Evolutionary conservation across 2,113 vertebrate genomes (phyloP).

Genomic region (Nothoprocta perdicaria): DNA sequence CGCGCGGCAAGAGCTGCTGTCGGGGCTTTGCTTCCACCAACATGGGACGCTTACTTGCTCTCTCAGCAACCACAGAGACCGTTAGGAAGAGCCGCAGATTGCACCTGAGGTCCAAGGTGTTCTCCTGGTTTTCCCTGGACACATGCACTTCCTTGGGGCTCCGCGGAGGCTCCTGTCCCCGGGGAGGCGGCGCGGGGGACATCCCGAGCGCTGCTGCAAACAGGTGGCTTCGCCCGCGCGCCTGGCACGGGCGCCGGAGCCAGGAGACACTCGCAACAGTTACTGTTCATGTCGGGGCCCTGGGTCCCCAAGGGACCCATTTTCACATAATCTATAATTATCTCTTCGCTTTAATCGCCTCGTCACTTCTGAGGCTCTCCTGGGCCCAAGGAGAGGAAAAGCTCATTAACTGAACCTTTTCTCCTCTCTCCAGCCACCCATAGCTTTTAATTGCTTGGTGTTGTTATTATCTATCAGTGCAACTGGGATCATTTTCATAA

Average conservation of each 20-base stretch:
- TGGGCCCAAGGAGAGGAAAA: constrained; percentile 87
- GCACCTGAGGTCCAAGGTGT: neutral
- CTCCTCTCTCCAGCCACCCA: constrained; percentile 89
- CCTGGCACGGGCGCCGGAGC: constrained; percentile 50
- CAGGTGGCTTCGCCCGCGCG: constrained; percentile 66
- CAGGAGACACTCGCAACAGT: constrained; percentile 66
- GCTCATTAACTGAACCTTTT: constrained; percentile 96
- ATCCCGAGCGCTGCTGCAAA: constrained; percentile 15
- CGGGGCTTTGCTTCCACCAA: neutral
- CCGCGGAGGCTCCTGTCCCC: too few species aligned
- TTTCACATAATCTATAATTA: constrained; percentile 90
- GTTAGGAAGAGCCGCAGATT: neutral
- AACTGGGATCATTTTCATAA: constrained; percentile 89
- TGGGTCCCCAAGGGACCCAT: constrained; percentile 77
- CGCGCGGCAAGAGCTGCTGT: neutral
- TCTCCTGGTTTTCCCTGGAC: neutral
- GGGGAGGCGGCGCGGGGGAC: too few species aligned
- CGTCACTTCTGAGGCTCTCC: constrained; percentile 81
- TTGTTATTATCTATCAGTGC: constrained; percentile 89
- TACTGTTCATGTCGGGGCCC: constrained; percentile 78
- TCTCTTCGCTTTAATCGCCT: constrained; percentile 86
- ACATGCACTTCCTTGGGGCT: too few species aligned
- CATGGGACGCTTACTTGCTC: neutral
- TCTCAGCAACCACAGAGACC: neutral
- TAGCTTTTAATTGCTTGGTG: constrained; percentile 94